Percentiles rank a stretch among this genome's conserved stretches.
These are phyloP conservation scores for Notamacropus eugenii DNA, from an alignment of 2,797 vertebrate genomes.

Conservation along the genomic window DNA sequence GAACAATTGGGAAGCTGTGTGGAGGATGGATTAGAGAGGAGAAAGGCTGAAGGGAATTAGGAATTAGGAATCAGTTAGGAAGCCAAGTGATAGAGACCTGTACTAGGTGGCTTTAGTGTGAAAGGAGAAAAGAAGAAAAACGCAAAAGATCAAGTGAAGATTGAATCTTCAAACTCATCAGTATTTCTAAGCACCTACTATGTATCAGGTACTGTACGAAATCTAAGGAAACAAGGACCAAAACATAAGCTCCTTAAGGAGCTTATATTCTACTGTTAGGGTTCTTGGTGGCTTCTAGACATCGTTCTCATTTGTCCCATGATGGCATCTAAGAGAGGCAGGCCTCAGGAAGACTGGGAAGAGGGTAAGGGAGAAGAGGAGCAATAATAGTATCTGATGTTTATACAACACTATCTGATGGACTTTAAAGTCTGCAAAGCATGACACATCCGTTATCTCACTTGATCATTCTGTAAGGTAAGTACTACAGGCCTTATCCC, in stretches of 20 bases:
- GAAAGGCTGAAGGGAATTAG: background rate
- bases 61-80: background rate
- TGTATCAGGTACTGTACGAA: background rate
- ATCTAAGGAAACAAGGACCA: background rate
- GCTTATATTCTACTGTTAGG: background rate
- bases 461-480: background rate
- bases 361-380: background rate
- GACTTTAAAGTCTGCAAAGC: background rate
- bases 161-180: background rate
- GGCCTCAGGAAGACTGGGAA: background rate
- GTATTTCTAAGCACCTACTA: background rate
- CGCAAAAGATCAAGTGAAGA: background rate
- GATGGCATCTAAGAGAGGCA: background rate
- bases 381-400: background rate
- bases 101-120: background rate
- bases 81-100: background rate
- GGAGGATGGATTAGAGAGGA: background rate
- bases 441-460: background rate
- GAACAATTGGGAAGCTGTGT: background rate
- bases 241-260: background rate
- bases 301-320: background rate
- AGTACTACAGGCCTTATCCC: background rate
- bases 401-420: background rate
- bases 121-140: background rate
- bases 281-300: background rate